Conservation (phyloP, 2,797 vertebrate genomes). For the Adelosebastes latens region DNA sequence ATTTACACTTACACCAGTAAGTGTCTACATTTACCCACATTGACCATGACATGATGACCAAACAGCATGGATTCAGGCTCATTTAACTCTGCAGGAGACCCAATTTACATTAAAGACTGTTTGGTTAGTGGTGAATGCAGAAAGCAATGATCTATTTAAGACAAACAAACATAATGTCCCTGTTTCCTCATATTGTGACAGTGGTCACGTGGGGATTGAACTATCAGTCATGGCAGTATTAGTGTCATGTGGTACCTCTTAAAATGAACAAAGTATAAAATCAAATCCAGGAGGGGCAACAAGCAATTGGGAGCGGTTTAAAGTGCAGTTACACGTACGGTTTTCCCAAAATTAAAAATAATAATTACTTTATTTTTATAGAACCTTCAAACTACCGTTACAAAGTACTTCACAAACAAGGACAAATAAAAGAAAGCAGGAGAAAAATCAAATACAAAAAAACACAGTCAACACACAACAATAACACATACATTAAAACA, state of each 20-base stretch:
- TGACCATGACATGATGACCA: constrained; percentile 6
- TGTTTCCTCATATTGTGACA: constrained; percentile 13
- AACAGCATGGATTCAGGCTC: not conserved
- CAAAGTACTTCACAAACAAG: not conserved
- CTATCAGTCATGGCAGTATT: constrained; percentile 7
- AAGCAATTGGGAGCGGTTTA: not conserved
- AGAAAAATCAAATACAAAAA: not conserved
- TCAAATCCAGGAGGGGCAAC: not conserved
- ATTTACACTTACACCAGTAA: constrained; percentile 5
- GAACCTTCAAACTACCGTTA: not conserved
- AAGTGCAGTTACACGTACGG: not conserved
- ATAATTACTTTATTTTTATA: not conserved
- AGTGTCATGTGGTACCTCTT: not conserved
- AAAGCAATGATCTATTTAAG: constrained; percentile 17
- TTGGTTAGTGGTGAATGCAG: not conserved
- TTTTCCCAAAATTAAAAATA: not conserved
- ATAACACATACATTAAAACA: not conserved
- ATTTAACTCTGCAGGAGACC: constrained; percentile 9
- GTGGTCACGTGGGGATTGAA: constrained; percentile 1
- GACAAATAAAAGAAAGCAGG: not conserved
- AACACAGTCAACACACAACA: not conserved
- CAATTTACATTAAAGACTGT: constrained; percentile 1
- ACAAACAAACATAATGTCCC: constrained; percentile 5
- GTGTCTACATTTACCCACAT: constrained; percentile 1
- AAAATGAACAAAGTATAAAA: constrained; percentile 2